A percentile compares a stretch with the other conserved stretches of the same genome.
These are phyloP conservation scores for Limnephilus auricula DNA, from an alignment of 2,888 invertebrate species.

Conservation along the genomic window DNA sequence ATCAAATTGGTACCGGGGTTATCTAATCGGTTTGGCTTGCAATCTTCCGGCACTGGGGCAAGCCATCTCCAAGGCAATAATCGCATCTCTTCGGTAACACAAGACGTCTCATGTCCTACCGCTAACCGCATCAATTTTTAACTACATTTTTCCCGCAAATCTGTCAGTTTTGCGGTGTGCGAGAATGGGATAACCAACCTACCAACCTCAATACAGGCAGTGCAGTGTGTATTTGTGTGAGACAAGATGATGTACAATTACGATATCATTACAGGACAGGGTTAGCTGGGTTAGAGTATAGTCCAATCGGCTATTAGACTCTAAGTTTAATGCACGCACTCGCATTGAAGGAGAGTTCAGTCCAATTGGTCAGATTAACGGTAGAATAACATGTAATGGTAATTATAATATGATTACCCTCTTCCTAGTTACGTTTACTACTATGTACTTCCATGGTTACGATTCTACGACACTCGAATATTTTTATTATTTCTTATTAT, in stretches of 20 bases:
- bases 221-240: not conserved
- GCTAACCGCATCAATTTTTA: not conserved
- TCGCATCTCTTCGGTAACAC: not conserved
- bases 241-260: not conserved
- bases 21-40: not conserved
- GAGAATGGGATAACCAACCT: not conserved
- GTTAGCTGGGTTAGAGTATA: conserved; percentile 22
- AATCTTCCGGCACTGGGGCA: not conserved
- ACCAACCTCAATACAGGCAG: not conserved
- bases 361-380: not conserved
- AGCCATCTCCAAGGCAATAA: not conserved
- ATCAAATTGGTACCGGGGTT: not conserved
- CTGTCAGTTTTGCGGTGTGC: not conserved
- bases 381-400: not conserved
- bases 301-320: conserved; percentile 10
- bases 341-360: not conserved
- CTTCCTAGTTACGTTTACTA: conserved; percentile 5
- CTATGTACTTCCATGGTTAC: not conserved
- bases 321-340: not conserved
- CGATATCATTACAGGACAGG: not conserved
- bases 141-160: not conserved
- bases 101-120: not conserved
- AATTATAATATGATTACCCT: not conserved
- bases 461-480: conserved; percentile 7
- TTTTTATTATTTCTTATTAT: no score